These are phyloP conservation scores for Brachylomia viminalis DNA, from an alignment of 2,888 invertebrate species.

Conservation along the genomic window DNA sequence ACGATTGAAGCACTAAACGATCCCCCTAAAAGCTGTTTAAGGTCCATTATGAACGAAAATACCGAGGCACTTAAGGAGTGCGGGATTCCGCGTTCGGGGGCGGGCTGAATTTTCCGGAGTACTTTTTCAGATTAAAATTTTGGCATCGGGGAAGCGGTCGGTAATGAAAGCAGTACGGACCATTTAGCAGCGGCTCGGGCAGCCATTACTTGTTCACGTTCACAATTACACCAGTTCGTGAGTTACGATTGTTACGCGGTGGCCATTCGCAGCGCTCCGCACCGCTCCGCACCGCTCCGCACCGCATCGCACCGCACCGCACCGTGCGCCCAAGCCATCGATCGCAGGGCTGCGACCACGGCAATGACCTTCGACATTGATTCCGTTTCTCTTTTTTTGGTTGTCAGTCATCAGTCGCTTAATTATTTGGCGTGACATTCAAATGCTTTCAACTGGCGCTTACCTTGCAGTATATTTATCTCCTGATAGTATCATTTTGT, in stretches of 20 bases:
- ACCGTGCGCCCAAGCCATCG: constrained; percentile 52
- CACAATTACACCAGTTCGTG: constrained; percentile 82
- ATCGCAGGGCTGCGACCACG: constrained; percentile 58
- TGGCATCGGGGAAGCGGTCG: constrained; percentile 78
- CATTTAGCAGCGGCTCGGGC: constrained; percentile 79
- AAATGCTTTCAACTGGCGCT: constrained; percentile 2
- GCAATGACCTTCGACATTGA: constrained; percentile 63
- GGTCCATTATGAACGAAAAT: constrained; percentile 81
- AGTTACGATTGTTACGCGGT: constrained; percentile 78
- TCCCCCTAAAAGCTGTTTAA: constrained; percentile 81
- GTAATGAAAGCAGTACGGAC: constrained; percentile 84
- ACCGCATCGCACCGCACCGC: too few relatives aligned
- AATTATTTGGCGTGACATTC: constrained; percentile 22
- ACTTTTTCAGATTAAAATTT: constrained; percentile 85
- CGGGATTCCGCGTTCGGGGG: constrained; percentile 64
- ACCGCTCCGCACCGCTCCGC: constrained; percentile 38
- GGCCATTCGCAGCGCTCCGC: constrained; percentile 57
- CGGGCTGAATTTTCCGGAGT: constrained; percentile 68
- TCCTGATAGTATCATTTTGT: neutral
- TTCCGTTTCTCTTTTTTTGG: constrained; percentile 24
- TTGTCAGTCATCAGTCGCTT: constrained; percentile 8
- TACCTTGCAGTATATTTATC: neutral
- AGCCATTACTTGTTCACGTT: constrained; percentile 83
- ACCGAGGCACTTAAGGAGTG: constrained; percentile 78
- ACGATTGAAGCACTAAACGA: constrained; percentile 81